A percentile compares a stretch with the other conserved stretches of the same genome.
Evolutionary conservation across 2,888 invertebrate genomes (phyloP).

Genomic region (Thelaira solivaga): DNA sequence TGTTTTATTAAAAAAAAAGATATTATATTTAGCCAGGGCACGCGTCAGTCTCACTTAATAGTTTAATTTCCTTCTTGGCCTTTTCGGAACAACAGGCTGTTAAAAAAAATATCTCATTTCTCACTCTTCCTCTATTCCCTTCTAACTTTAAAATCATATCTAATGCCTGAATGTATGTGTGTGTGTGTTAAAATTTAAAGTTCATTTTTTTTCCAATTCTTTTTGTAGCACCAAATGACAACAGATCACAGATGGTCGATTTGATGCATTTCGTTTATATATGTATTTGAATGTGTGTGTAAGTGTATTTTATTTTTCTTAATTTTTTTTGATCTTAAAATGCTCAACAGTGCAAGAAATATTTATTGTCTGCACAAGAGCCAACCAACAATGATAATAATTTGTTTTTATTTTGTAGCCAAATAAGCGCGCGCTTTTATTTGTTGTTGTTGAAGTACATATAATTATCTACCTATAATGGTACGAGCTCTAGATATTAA

Average conservation of each 20-base stretch:
- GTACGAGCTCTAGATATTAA: too few relatives aligned
- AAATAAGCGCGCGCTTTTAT: constrained; percentile 29
- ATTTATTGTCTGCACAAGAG: background rate
- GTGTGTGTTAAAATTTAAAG: constrained; percentile 14
- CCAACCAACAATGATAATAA: background rate
- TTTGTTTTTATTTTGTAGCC: constrained; percentile 38
- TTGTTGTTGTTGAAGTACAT: constrained; percentile 28
- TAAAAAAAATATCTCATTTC: background rate
- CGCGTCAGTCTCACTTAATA: constrained; percentile 56
- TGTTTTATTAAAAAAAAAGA: background rate
- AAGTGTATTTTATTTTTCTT: constrained; percentile 11
- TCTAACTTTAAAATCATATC: too few relatives aligned
- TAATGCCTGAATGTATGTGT: background rate
- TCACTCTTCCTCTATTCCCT: too few relatives aligned
- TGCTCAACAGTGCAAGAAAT: background rate
- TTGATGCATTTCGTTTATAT: constrained; percentile 28
- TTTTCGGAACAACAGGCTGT: background rate
- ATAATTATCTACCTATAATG: constrained; percentile 31
- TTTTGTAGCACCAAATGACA: constrained; percentile 46
- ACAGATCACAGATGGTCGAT: constrained; percentile 57
- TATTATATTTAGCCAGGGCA: constrained; percentile 33
- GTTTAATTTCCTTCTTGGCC: constrained; percentile 50
- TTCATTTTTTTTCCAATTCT: too few relatives aligned
- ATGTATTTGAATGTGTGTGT: too few relatives aligned
- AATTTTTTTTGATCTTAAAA: constrained; percentile 17